phyloP scores from a whole-genome alignment of 2,888 invertebrate genomes.

The Athrips mouffetella region DNA sequence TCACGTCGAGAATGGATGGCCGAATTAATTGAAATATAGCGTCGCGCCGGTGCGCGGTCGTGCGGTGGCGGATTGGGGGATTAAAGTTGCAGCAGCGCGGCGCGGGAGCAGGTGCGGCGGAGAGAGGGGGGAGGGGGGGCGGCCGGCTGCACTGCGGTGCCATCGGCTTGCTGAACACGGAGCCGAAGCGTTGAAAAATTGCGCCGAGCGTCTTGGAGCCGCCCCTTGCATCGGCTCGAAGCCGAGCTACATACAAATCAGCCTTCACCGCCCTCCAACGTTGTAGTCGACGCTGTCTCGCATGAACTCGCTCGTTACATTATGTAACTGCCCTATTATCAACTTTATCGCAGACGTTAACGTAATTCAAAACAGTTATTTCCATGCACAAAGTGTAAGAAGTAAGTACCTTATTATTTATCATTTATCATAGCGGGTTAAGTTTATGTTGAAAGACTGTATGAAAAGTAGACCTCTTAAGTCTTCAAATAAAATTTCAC shows the following conservation, averaged over 20 bases:
- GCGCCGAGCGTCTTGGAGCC: constrained; percentile 66
- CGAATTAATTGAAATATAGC: constrained; percentile 76
- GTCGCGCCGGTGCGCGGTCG: constrained; percentile 63
- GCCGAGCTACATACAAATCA: constrained; percentile 70
- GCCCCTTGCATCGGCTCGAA: constrained; percentile 53
- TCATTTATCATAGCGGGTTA: too few species aligned
- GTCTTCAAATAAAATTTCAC: too few species aligned
- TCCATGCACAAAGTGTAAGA: background rate
- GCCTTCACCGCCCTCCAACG: constrained; percentile 35
- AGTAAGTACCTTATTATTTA: background rate
- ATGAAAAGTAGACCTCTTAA: too few species aligned
- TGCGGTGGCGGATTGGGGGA: constrained; percentile 66
- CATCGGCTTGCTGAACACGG: constrained; percentile 66
- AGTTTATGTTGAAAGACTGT: too few species aligned
- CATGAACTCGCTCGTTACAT: constrained; percentile 29
- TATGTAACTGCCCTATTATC: constrained; percentile 8
- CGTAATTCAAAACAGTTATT: background rate
- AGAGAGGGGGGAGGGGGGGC: constrained; percentile 28
- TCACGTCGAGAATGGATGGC: constrained; percentile 62
- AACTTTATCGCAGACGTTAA: background rate
- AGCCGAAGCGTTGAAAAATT: constrained; percentile 72
- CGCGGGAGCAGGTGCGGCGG: constrained; percentile 57
- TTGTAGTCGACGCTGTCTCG: constrained; percentile 27
- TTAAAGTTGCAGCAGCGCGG: constrained; percentile 69
- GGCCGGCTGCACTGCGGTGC: constrained; percentile 46